Conservation (phyloP, 2,113 vertebrate species). For the Strigops habroptila region DNA sequence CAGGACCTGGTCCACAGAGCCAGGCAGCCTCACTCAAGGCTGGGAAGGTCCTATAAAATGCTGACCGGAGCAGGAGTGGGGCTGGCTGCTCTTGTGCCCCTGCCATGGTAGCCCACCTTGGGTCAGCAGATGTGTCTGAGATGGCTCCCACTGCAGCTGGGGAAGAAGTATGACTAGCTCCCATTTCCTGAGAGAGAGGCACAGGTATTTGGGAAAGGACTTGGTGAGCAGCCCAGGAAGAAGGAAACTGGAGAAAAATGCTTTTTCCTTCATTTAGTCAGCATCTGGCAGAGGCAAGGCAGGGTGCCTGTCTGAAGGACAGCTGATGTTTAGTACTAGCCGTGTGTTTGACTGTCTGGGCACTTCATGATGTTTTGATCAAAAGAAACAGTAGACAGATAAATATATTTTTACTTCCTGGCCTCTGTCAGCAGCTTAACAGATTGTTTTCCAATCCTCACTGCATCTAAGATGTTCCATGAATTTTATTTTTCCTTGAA, state of each 20-base stretch:
- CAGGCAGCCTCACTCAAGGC: background rate
- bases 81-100: background rate
- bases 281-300: background rate
- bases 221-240: background rate
- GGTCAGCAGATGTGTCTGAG: background rate
- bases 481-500: background rate
- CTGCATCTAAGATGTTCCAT: background rate
- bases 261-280: constrained; percentile 2
- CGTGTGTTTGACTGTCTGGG: background rate
- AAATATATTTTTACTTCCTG: background rate
- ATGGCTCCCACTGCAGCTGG: background rate
- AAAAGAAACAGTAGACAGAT: background rate
- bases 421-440: background rate
- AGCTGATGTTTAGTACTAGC: background rate
- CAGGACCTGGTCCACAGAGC: background rate
- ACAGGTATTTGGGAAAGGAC: background rate
- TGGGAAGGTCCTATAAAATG: background rate
- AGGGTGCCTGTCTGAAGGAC: background rate
- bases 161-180: background rate
- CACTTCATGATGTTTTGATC: background rate
- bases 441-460: background rate
- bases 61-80: background rate
- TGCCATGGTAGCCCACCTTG: too few species aligned
- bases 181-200: fast-evolving
- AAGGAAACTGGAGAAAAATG: background rate